Evolutionary conservation across 2,888 invertebrate species (phyloP), one percentile per base, ranked within the genome.

Genomic region (Stegophylla sp.): DNA sequence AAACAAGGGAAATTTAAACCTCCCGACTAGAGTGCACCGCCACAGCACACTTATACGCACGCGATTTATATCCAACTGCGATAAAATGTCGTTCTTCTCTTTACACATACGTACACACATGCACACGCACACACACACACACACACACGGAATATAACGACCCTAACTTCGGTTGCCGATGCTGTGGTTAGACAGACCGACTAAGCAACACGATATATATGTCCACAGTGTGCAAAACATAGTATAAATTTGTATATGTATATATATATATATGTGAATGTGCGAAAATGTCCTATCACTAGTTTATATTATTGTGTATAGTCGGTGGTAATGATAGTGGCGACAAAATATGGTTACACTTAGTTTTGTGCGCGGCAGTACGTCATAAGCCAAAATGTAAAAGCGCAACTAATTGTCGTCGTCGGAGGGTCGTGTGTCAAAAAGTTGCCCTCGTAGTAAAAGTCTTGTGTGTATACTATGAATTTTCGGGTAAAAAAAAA

Each of bases 341-440:
- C 45, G 53, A 56, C 69, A 56, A 59, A 77, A 77, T 77, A 77
- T 69, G 69, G 69, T 77, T 69, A 77, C 77, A 77, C 76, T 76
- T 76, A 76, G n/a, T 5, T n/a, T 12, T 12, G 12, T 61, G 48
- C n/a, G 51, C 4, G 45, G 5, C 12, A 17, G 28, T 23, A 66
- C 66, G 56, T 76, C 53, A 76, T 56, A 76, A 76, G 53, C 56
- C 77, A 69, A 77, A 77, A 69, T 67, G 69, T 77, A 69, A 77
- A 77, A 77, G 77, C 77, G 59, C 77, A 69, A 77, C 77, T 77
- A 77, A 77, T 77, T 77, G 67, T 59, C 63, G 51, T 3, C 34
- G 72, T 15, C 64, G 41, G 13, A 64, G 75, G 75, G 51, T 64
- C 72, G 51, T 43, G 72, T 64, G 75, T 64, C 75, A 53, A 64